Evolutionary conservation across 2,113 vertebrate genomes (phyloP), one percentile per base, ranked within the genome.

Genomic region (Cygnus atratus): DNA sequence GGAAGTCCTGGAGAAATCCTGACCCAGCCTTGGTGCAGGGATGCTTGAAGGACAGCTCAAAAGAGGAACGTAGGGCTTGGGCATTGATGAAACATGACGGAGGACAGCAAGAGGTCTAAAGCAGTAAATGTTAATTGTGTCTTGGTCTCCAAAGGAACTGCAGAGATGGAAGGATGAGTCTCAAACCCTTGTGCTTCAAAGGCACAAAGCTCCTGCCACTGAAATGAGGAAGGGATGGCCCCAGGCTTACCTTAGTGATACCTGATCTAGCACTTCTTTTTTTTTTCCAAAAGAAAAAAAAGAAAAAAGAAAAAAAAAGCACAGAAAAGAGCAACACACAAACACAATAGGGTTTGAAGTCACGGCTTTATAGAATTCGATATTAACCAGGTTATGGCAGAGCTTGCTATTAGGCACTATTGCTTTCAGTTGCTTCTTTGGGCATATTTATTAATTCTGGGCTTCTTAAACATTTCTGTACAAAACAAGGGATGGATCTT

Each of bases 331-430:
- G 65, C 20, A 77, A 35, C 1, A 4, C 37, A 66, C 41, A n/a
- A 91, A 35, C 31, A 84, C 13, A 52, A 17, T 11, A 6, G 31
- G 5, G 14, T 71, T 75, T 87, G 80, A 81, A 72, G 61, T 26
- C 61, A 84, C 3, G 0, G 62, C 43, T 58, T 65, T 39, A 37
- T 1, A 55, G 50, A 71, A 57, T 37, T 78, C 58, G 21, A n/a
- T 79, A 79, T 76, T 92, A 89, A 94, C 31, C 39, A 91, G 66
- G 37, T 88, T 92, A 86, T 63, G 50, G 68, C 14, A 88, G 68
- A 84, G 21, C 7, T 71, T 84, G 22, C 63, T 91, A 35, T 81
- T 59, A 68, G 13, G 50, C 13, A 61, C 33, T 57, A 63, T 26
- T 61, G 57, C 61, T 63, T 74, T 57, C 62, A 63, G 52, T 81